A percentile compares a stretch with the other conserved stretches of the same genome.
Conservation (phyloP, 2,888 invertebrate species). For the Helleia helle region DNA sequence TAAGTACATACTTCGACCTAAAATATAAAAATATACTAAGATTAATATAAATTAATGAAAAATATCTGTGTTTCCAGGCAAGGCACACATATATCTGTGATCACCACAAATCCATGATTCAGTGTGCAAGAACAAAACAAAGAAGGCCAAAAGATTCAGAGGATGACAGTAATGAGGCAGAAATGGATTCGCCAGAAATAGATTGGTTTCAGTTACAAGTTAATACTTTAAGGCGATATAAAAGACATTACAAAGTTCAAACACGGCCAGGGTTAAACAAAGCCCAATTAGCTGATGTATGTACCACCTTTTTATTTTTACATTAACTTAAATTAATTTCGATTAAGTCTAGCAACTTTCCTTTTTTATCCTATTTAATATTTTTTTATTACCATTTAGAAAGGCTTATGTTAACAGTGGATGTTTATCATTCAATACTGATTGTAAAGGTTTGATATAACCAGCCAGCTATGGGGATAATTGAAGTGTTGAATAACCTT, state of each 20-base stretch:
- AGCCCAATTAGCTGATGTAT: slow-evolving; percentile 96
- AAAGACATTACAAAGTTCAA: slow-evolving; percentile 93
- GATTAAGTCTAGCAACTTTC: no score
- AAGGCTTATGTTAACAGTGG: no score
- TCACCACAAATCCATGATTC: slow-evolving; percentile 95
- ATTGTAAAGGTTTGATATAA: no score
- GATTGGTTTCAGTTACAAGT: slow-evolving; percentile 95
- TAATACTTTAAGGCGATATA: slow-evolving; percentile 94
- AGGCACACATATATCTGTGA: slow-evolving; percentile 98
- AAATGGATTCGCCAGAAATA: slow-evolving; percentile 92
- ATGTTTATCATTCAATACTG: no score
- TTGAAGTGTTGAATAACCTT: no score
- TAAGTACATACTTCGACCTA: not conserved
- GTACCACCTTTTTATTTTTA: slow-evolving; percentile 4
- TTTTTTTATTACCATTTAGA: no score
- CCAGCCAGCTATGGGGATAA: no score
- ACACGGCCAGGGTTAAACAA: slow-evolving; percentile 95
- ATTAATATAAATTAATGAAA: not conserved
- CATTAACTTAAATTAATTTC: no score
- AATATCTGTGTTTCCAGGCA: slow-evolving; percentile 74
- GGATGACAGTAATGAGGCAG: slow-evolving; percentile 95
- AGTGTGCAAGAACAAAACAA: slow-evolving; percentile 94
- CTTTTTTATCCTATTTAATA: no score
- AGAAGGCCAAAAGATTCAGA: slow-evolving; percentile 91
- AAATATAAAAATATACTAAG: not conserved